Percentiles rank a stretch among this genome's conserved stretches.
Evolutionary conservation across 2,797 vertebrate species (phyloP).

Genomic region (Basileuterus tristriatus): DNA sequence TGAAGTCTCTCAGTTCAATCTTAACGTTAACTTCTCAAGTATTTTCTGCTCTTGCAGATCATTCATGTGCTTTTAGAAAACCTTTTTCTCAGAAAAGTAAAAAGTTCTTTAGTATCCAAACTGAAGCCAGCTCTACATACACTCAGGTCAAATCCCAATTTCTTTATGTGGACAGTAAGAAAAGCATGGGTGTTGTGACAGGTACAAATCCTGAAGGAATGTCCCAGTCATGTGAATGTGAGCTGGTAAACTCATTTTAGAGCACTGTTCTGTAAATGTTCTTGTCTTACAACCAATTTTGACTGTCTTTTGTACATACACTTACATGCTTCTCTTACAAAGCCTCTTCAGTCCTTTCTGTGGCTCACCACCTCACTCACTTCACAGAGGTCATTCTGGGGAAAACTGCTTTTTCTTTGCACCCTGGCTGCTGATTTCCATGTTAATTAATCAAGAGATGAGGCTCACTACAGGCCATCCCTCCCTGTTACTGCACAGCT

Average conservation of each 20-base stretch:
- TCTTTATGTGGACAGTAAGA: not conserved
- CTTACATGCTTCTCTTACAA: accelerated
- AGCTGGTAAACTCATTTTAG: not conserved
- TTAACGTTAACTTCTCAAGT: not conserved
- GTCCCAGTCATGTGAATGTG: accelerated
- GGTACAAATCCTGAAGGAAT: not conserved
- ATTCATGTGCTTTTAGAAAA: not conserved
- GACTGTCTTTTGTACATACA: not conserved
- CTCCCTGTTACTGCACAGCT: not conserved
- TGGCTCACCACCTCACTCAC: not conserved
- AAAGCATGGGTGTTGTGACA: accelerated
- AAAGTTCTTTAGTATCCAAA: not conserved
- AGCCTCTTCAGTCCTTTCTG: not conserved
- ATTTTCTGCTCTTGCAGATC: not conserved
- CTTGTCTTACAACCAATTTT: not conserved
- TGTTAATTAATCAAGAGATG: not conserved
- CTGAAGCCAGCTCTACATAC: not conserved
- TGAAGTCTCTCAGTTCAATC: not conserved
- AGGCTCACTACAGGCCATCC: not conserved
- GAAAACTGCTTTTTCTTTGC: not conserved
- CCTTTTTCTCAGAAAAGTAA: not conserved
- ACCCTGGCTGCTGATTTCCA: not conserved
- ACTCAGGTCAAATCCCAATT: not conserved
- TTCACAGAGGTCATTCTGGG: accelerated
- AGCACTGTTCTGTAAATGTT: not conserved